A percentile compares a stretch with the other conserved stretches of the same genome.
Evolutionary conservation across 2,888 invertebrate genomes (phyloP).

Genomic region (Eupsilia transversa): DNA sequence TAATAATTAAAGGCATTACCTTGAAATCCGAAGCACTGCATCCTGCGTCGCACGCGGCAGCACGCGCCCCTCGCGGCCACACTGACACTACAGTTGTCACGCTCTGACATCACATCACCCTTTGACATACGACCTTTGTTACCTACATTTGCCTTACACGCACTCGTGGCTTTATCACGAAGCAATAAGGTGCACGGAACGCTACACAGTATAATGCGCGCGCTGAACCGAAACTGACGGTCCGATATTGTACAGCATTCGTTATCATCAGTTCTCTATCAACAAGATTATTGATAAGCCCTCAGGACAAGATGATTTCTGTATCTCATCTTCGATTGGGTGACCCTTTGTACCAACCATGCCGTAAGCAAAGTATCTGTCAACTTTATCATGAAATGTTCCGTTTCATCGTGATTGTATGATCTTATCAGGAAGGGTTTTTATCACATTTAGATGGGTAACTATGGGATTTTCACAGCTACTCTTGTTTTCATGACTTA

Average conservation of each 20-base stretch:
- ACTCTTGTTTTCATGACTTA: neutral
- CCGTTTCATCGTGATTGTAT: constrained; percentile 20
- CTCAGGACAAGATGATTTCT: constrained; percentile 74
- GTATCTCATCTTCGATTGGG: constrained; percentile 69
- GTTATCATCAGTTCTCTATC: constrained; percentile 77
- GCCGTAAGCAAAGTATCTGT: constrained; percentile 22
- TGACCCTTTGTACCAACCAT: constrained; percentile 19
- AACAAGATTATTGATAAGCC: constrained; percentile 77
- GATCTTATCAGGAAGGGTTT: constrained; percentile 6
- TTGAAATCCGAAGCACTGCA: constrained; percentile 89
- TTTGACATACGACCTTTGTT: constrained; percentile 80
- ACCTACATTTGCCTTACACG: constrained; percentile 66
- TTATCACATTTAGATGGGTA: constrained; percentile 7
- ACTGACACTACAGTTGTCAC: constrained; percentile 83
- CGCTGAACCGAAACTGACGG: constrained; percentile 77
- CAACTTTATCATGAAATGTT: constrained; percentile 50
- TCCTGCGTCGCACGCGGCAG: constrained; percentile 87
- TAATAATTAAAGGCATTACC: constrained; percentile 78
- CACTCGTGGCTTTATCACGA: constrained; percentile 68
- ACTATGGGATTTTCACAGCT: neutral
- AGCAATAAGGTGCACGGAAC: constrained; percentile 70
- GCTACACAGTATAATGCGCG: constrained; percentile 71
- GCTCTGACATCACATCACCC: constrained; percentile 84
- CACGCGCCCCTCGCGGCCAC: constrained; percentile 81
- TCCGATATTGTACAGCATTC: constrained; percentile 75